These are phyloP conservation scores for Dynastes grantii DNA, from an alignment of 2,888 invertebrate genomes.

Conservation along the genomic window DNA sequence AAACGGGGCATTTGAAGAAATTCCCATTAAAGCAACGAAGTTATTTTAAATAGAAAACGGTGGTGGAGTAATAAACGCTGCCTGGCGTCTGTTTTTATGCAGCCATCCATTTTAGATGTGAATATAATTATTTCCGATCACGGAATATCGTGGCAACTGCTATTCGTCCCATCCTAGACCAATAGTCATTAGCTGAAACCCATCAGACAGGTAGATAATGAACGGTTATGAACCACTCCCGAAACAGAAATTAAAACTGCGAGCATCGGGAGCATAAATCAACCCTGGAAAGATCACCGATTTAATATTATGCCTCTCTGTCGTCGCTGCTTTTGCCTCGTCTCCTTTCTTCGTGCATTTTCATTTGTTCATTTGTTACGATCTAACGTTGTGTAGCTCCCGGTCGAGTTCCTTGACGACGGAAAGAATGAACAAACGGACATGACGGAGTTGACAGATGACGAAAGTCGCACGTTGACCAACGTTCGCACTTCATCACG, in stretches of 20 bases:
- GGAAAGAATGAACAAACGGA: conserved; percentile 23
- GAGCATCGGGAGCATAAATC: conserved; percentile 52
- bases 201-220: conserved; percentile 59
- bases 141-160: conserved; percentile 65
- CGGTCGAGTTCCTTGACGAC: conserved; percentile 9
- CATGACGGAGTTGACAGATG: conserved; percentile 41
- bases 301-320: conserved; percentile 38
- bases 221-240: conserved; percentile 59
- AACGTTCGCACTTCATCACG: conserved; percentile 46
- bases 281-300: conserved; percentile 43
- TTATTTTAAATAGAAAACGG: conserved; percentile 46
- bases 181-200: conserved; percentile 66
- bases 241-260: conserved; percentile 55
- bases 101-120: conserved; percentile 71
- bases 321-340: conserved; percentile 22
- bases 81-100: conserved; percentile 44
- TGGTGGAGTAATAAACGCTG: conserved; percentile 42
- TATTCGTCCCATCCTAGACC: conserved; percentile 66
- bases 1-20: conserved; percentile 48
- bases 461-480: conserved; percentile 40
- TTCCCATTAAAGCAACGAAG: conserved; percentile 43
- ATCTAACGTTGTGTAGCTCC: conserved; percentile 3
- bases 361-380: conserved; percentile 5
- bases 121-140: conserved; percentile 69
- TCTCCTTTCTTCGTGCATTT: conserved; percentile 26